These are phyloP conservation scores for Pristionchus fissidentatus DNA, from an alignment of 2,888 invertebrate species.

Conservation along the genomic window DNA sequence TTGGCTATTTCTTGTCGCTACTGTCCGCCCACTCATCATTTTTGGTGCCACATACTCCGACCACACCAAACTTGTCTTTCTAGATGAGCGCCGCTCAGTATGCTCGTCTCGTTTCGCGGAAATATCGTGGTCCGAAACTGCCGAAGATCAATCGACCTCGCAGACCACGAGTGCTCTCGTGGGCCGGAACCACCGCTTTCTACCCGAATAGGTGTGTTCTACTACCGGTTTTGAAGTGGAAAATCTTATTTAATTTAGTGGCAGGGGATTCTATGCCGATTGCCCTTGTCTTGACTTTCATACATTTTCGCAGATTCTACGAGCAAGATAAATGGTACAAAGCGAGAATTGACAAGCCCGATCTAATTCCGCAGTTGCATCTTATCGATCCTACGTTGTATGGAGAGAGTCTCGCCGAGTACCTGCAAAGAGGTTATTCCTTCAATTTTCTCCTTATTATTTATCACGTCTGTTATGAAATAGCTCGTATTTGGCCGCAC, in stretches of 20 bases:
- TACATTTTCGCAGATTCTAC: conserved; percentile 68
- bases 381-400: conserved; percentile 71
- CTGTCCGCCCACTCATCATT: too few species aligned
- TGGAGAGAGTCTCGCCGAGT: conserved; percentile 60
- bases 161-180: conserved; percentile 71
- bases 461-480: neutral
- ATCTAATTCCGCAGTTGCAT: conserved; percentile 68
- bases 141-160: conserved; percentile 70
- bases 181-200: conserved; percentile 74
- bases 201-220: conserved; percentile 64
- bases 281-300: neutral
- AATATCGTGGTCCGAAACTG: conserved; percentile 64
- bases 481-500: neutral
- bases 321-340: conserved; percentile 75
- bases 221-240: neutral
- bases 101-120: conserved; percentile 62
- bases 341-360: conserved; percentile 74
- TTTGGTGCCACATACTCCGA: too few species aligned
- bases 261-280: neutral
- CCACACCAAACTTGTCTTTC: neutral
- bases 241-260: neutral
- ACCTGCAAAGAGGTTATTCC: conserved; percentile 55
- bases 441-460: conserved; percentile 4
- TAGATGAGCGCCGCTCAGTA: conserved; percentile 65
- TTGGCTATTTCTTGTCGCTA: too few species aligned